These are phyloP conservation scores for Endotricha flammealis DNA, from an alignment of 2,888 invertebrate species.

Conservation along the genomic window DNA sequence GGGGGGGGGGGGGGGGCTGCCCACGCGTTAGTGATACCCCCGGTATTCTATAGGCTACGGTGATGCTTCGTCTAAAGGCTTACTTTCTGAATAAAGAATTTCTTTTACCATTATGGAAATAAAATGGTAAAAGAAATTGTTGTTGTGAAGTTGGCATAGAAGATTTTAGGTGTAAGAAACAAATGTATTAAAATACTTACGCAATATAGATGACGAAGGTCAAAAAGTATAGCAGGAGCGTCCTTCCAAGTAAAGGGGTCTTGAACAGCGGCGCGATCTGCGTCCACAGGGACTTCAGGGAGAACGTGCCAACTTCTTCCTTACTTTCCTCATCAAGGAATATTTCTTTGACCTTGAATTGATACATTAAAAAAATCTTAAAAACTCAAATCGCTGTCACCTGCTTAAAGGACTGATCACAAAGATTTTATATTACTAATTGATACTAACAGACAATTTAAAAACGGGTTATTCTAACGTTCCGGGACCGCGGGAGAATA, in stretches of 20 bases:
- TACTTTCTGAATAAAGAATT: too few species aligned
- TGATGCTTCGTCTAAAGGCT: too few species aligned
- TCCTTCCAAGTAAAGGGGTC: slow-evolving; percentile 69
- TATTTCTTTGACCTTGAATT: slow-evolving; percentile 50
- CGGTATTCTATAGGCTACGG: too few species aligned
- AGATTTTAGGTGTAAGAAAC: too few species aligned
- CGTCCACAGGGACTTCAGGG: slow-evolving; percentile 68
- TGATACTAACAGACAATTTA: too few species aligned
- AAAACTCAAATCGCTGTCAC: neutral
- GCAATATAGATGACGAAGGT: slow-evolving; percentile 82
- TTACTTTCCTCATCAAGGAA: slow-evolving; percentile 49
- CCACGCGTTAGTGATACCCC: too few species aligned
- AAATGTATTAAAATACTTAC: slow-evolving; percentile 55
- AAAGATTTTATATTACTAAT: neutral
- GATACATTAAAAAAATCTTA: neutral
- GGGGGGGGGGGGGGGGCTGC: too few species aligned
- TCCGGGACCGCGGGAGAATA: too few species aligned
- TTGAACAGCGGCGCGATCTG: slow-evolving; percentile 78
- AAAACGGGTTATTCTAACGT: too few species aligned
- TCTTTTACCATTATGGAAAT: too few species aligned
- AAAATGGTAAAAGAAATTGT: too few species aligned
- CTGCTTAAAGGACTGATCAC: neutral
- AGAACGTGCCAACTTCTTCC: slow-evolving; percentile 46
- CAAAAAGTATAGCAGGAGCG: slow-evolving; percentile 75
- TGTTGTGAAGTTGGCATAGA: too few species aligned